Percentiles rank a stretch among this genome's conserved stretches.
These are phyloP conservation scores for Clinocottus analis DNA, from an alignment of 2,113 vertebrate species.

Conservation along the genomic window DNA sequence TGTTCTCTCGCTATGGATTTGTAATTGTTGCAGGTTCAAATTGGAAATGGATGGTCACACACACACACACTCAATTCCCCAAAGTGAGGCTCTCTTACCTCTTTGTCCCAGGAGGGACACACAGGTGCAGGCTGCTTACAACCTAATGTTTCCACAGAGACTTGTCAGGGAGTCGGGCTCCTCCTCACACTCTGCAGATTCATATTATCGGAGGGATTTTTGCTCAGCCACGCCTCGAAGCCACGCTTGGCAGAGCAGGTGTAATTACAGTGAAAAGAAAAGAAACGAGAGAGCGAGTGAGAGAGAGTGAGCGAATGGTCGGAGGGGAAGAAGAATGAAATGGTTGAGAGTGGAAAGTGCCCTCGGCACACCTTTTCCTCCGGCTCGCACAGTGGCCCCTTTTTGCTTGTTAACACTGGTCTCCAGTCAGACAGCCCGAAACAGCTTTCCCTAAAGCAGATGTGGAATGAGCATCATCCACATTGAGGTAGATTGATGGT, in stretches of 20 bases:
- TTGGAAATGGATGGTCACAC: conserved; percentile 56
- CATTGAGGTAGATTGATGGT: background rate
- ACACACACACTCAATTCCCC: conserved; percentile 40
- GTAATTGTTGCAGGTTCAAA: conserved; percentile 55
- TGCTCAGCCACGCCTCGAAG: conserved; percentile 70
- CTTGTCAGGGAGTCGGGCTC: conserved; percentile 67
- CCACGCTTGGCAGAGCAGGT: conserved; percentile 78
- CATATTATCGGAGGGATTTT: conserved; percentile 77
- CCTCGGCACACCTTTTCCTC: conserved; percentile 35
- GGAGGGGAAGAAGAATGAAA: conserved; percentile 50
- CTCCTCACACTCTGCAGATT: conserved; percentile 77
- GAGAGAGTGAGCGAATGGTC: conserved; percentile 62
- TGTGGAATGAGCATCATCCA: background rate
- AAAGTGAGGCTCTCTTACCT: conserved; percentile 49
- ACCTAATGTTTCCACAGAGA: conserved; percentile 87
- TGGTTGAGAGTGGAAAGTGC: conserved; percentile 38
- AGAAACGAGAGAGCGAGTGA: conserved; percentile 68
- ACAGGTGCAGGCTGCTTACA: conserved; percentile 75
- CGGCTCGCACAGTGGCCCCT: conserved; percentile 52
- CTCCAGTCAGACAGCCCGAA: conserved; percentile 51
- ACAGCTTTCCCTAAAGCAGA: background rate
- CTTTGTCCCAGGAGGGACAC: conserved; percentile 59
- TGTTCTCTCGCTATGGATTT: conserved; percentile 25
- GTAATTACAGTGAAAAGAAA: conserved; percentile 74
- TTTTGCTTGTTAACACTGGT: conserved; percentile 71